A percentile compares a stretch with the other conserved stretches of the same genome.
Evolutionary conservation across 2,113 vertebrate genomes (phyloP).

Genomic region (Pristiophorus japonicus): DNA sequence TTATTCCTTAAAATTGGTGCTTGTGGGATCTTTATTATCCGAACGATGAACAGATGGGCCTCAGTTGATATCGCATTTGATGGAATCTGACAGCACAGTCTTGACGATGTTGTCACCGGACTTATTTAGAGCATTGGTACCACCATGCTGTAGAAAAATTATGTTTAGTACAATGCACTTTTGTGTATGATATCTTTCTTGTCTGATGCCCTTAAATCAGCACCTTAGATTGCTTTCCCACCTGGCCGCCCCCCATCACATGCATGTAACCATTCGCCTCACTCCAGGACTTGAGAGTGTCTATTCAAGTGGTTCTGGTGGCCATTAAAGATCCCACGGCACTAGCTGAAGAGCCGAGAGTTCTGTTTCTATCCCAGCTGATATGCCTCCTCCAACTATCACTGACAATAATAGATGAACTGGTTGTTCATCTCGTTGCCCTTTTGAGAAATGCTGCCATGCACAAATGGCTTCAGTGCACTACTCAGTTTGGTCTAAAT

Average conservation of each 20-base stretch:
- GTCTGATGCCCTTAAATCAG: neutral
- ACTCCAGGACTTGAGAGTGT: neutral
- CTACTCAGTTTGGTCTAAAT: too few relatives aligned
- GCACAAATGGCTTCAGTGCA: neutral
- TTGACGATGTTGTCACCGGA: neutral
- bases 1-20: neutral
- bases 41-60: neutral
- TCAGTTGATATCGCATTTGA: neutral
- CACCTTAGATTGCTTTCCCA: neutral
- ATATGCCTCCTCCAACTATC: neutral
- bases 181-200: neutral
- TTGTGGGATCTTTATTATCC: neutral
- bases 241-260: neutral
- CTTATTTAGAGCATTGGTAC: neutral
- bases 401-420: neutral
- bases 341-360: neutral
- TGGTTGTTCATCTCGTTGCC: neutral
- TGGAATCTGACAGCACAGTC: neutral
- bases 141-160: neutral
- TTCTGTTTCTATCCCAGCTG: neutral
- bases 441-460: neutral
- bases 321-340: neutral
- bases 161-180: neutral
- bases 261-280: neutral
- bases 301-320: neutral